Evolutionary conservation across 2,888 invertebrate species (phyloP).

Genomic region (Zootermopsis nevadensis): DNA sequence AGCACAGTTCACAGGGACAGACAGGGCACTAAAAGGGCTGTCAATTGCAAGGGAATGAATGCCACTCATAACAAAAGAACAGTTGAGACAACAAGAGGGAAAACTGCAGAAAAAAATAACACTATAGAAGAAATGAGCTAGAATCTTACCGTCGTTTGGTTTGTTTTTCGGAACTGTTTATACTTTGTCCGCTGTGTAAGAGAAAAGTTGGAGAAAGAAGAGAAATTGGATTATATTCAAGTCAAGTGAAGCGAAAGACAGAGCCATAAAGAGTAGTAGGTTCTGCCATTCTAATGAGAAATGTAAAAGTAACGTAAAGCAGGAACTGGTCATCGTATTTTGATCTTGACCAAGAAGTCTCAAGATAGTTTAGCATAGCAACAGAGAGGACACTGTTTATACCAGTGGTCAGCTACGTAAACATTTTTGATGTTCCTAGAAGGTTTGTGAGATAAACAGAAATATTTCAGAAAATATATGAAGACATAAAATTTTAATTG

Average conservation of each 20-base stretch:
- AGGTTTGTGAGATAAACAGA: no score
- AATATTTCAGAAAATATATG: no score
- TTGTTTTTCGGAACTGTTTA: slow-evolving; percentile 46
- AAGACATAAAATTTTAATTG: no score
- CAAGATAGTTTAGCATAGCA: no score
- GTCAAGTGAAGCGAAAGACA: slow-evolving; percentile 46
- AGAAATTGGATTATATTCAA: slow-evolving; percentile 50
- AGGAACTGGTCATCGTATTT: no score
- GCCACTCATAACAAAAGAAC: not conserved
- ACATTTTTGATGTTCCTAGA: no score
- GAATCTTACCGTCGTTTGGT: slow-evolving; percentile 46
- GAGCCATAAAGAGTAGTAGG: slow-evolving; percentile 27
- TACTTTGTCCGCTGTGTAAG: slow-evolving; percentile 53
- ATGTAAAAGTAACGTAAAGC: not conserved
- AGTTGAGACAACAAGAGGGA: slow-evolving; percentile 10
- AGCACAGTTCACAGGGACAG: not conserved
- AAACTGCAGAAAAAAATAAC: slow-evolving; percentile 52
- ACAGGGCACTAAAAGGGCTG: not conserved
- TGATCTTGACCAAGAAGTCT: no score
- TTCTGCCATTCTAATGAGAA: slow-evolving; percentile 36
- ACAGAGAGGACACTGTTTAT: no score
- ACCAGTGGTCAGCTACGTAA: no score
- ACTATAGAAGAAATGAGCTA: slow-evolving; percentile 51
- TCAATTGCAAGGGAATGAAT: not conserved
- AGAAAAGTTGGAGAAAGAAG: slow-evolving; percentile 52